These are phyloP conservation scores for Eudorcas thomsonii DNA, from an alignment of 2,113 vertebrate species.

Conservation along the genomic window DNA sequence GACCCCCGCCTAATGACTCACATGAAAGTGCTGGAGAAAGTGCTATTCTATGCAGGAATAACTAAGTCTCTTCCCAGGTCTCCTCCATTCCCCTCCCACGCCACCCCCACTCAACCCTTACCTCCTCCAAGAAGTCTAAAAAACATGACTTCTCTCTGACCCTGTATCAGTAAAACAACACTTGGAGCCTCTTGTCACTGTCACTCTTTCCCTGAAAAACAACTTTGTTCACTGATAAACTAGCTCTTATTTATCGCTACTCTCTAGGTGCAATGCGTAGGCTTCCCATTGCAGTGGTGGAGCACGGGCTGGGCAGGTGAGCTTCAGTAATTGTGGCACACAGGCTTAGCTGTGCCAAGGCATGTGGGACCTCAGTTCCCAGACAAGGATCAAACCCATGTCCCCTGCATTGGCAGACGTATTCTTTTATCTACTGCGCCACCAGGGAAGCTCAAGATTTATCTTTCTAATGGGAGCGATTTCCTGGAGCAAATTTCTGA, in stretches of 20 bases:
- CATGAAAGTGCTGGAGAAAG: not conserved
- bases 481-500: conserved; percentile 24
- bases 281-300: not conserved
- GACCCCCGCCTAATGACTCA: not conserved
- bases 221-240: not conserved
- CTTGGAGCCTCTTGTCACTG: not conserved
- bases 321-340: not conserved
- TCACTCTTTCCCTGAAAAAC: not conserved
- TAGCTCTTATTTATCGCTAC: not conserved
- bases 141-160: not conserved
- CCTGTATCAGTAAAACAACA: not conserved
- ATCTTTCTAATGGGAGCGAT: not conserved
- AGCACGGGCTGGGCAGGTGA: not conserved
- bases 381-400: not conserved
- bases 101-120: not conserved
- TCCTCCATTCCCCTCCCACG: not conserved
- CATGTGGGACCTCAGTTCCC: not conserved
- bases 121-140: not conserved
- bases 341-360: not conserved
- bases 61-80: not conserved
- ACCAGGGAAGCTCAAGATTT: not conserved
- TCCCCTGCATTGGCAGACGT: not conserved
- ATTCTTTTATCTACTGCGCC: not conserved
- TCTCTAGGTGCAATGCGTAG: not conserved
- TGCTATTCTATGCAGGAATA: not conserved